phyloP scores from a whole-genome alignment of 2,113 vertebrate genomes.

The Platanista minor region DNA sequence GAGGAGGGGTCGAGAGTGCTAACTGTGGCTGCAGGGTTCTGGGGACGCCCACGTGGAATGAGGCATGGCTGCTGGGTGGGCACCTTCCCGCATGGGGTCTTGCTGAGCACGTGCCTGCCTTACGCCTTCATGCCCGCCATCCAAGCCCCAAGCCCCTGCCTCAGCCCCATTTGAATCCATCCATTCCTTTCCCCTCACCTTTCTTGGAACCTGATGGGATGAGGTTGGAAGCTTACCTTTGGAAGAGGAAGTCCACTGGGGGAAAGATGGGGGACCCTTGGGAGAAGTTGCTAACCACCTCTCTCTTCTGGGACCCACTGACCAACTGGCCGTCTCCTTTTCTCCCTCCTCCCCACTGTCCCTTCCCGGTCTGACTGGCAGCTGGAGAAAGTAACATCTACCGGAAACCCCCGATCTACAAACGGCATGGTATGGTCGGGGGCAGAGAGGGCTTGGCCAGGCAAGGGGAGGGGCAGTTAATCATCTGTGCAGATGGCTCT shows the following conservation, averaged over 20 bases:
- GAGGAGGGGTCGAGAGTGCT: background rate
- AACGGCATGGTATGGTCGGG: slow-evolving; percentile 90
- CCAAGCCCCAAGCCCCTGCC: background rate
- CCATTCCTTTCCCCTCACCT: background rate
- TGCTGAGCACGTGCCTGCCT: slow-evolving; percentile 49
- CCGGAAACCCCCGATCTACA: slow-evolving; percentile 99
- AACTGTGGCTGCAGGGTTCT: background rate
- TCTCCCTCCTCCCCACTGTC: slow-evolving; percentile 51
- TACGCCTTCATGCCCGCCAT: slow-evolving; percentile 40
- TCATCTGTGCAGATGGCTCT: background rate
- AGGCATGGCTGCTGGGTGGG: background rate
- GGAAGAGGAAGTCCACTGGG: background rate
- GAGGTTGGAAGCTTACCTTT: background rate
- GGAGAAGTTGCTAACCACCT: slow-evolving; percentile 1
- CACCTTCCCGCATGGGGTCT: slow-evolving; percentile 65
- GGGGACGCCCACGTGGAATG: background rate
- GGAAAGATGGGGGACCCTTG: background rate
- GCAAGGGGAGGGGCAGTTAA: background rate
- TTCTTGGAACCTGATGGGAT: background rate
- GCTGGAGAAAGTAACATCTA: slow-evolving; percentile 97
- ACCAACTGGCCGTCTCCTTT: slow-evolving; percentile 57
- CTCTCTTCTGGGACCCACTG: slow-evolving; percentile 50
- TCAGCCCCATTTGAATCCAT: background rate
- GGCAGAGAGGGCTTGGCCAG: background rate
- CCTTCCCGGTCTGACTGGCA: slow-evolving; percentile 77